phyloP scores from a whole-genome alignment of 2,113 vertebrate species.

The Fukomys damarensis region DNA sequence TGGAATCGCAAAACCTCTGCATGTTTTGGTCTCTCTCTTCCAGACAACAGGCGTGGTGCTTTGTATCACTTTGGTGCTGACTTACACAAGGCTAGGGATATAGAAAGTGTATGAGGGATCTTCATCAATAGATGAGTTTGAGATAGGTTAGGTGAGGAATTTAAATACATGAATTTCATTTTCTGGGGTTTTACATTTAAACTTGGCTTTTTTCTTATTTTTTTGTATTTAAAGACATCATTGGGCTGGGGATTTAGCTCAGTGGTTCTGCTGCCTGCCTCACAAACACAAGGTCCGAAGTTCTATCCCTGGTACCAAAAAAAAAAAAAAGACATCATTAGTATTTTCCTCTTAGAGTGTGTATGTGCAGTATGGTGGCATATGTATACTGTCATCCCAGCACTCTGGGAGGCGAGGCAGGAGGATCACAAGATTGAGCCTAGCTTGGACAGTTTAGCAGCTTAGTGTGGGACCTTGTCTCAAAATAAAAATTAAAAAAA shows the following conservation, averaged over 20 bases:
- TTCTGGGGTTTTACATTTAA: slow-evolving; percentile 34
- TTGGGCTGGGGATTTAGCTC: too few relatives aligned
- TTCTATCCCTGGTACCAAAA: too few relatives aligned
- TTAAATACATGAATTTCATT: slow-evolving; percentile 5
- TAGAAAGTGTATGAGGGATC: not conserved
- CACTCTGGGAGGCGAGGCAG: not conserved
- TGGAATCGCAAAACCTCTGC: not conserved
- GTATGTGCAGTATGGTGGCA: not conserved
- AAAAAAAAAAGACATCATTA: not conserved
- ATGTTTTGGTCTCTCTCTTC: not conserved
- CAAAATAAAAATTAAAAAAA: not conserved
- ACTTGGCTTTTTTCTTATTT: not conserved
- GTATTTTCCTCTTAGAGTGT: slow-evolving; percentile 1
- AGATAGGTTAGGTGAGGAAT: not conserved
- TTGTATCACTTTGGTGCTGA: rapidly evolving
- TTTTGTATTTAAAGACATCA: not conserved
- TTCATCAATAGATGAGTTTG: not conserved
- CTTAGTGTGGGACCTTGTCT: not conserved
- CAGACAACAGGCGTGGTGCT: not conserved
- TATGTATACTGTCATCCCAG: not conserved
- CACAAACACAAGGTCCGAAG: too few relatives aligned
- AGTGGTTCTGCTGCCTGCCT: too few relatives aligned
- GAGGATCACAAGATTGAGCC: not conserved
- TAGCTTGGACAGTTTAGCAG: not conserved
- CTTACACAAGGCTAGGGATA: rapidly evolving